Evolutionary conservation across 2,888 invertebrate genomes (phyloP), one percentile per base, ranked within the genome.

Genomic region (Pegoplata infirma): DNA sequence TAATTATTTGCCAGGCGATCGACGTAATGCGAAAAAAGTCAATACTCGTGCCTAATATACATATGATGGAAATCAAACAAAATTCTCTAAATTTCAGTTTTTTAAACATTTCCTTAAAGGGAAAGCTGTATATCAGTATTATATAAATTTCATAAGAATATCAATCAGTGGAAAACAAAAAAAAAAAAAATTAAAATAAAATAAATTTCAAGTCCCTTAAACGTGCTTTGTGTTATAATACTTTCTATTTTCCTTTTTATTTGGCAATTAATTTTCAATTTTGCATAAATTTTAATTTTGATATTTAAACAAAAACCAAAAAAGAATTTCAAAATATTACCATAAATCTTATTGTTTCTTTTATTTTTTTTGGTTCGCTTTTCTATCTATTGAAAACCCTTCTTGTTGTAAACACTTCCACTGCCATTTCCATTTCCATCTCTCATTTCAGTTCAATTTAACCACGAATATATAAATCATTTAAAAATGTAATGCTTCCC

Each of bases 401-500:
- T 61, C 55, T 49, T 32, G 5, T 40, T 61, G 36, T 19, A 19
- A 28, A 44, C 67, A 63, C 25, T 56, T 73, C 16, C 51, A 53
- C 32, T n/a, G n/a, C n/a, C n/a, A n/a, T n/a, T n/a, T n/a, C n/a
- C n/a, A n/a, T 47, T 63, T 7, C 21, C 59, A 71, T 71, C 51
- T 46, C 63, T 58, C 40, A 68, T 49, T 72, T 72, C 49, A 53
- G 56, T 46, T 67, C 66, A 73, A 66, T 51, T 76, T 56, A 47
- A 71, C 71, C 77, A 82, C 66, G 74, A 71, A 75, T 56, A 71
- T 78, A 84, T 84, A 84, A 84, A 84, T 84, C 84, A 84, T 84
- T 84, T 66, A 67, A 83, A 82, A 83, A 83, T 81, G 81, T 84
- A 84, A 84, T 84, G 84, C 81, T 81, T 83, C 84, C 84, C 83